Percentiles rank a stretch among this genome's conserved stretches.
Conservation (phyloP, 1,140 invertebrate genomes). For the Caenorhabditis remanei region DNA sequence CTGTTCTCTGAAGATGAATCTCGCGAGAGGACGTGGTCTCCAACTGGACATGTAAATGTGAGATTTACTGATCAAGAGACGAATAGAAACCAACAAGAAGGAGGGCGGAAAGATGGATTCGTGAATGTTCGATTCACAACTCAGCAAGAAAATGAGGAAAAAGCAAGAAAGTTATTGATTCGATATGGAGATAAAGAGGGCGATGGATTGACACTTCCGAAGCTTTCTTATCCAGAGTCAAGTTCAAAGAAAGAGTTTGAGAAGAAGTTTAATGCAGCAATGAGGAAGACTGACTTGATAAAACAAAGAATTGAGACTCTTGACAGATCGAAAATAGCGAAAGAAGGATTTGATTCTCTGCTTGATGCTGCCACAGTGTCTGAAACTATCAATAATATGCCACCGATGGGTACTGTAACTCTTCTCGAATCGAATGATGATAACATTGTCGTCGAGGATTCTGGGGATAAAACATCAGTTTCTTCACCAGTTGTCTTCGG, state of each 20-base stretch:
- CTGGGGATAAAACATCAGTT: constrained; percentile 8
- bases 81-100: neutral
- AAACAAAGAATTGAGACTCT: constrained; percentile 45
- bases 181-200: constrained; percentile 51
- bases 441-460: constrained; percentile 10
- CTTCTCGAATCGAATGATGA: constrained; percentile 13
- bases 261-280: constrained; percentile 53
- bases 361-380: constrained; percentile 49
- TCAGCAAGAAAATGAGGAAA: constrained; percentile 39
- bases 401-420: constrained; percentile 28
- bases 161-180: constrained; percentile 45
- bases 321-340: constrained; percentile 54
- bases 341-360: constrained; percentile 56
- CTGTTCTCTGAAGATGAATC: constrained; percentile 30
- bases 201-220: constrained; percentile 33
- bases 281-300: constrained; percentile 48
- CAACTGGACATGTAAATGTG: constrained; percentile 61
- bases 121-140: constrained; percentile 58
- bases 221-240: constrained; percentile 6
- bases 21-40: constrained; percentile 49
- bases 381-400: neutral
- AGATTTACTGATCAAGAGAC: constrained; percentile 44
- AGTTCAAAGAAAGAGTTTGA: constrained; percentile 34
- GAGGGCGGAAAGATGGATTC: neutral
- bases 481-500: neutral